phyloP scores from a whole-genome alignment of 2,888 invertebrate genomes.

The Platycheirus albimanus region DNA sequence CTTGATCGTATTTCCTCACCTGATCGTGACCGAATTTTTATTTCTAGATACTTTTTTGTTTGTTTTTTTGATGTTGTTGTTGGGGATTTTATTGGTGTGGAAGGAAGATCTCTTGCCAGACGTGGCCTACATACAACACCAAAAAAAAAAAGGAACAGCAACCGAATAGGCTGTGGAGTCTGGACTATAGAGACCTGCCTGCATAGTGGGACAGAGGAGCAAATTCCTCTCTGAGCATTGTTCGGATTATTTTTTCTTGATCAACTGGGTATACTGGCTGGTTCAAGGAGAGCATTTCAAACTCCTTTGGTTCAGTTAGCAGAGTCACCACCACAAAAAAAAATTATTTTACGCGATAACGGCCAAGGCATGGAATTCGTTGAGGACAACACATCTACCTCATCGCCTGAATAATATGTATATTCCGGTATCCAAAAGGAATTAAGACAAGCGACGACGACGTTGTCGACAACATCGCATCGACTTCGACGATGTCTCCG shows the following conservation, averaged over 20 bases:
- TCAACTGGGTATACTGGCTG: constrained; percentile 1
- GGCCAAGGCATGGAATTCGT: constrained; percentile 69
- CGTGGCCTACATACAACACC: constrained; percentile 67
- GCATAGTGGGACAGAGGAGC: constrained; percentile 40
- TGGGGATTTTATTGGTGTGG: too few species aligned
- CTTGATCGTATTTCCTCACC: constrained; percentile 74
- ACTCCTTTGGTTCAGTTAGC: constrained; percentile 23
- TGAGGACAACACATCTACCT: constrained; percentile 59
- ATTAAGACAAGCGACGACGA: constrained; percentile 68
- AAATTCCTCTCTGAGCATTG: constrained; percentile 57
- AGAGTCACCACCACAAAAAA: constrained; percentile 29
- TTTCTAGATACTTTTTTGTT: constrained; percentile 25
- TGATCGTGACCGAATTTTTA: constrained; percentile 74
- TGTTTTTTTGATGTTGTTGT: constrained; percentile 38
- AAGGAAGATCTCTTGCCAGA: constrained; percentile 38
- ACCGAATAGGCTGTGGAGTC: constrained; percentile 11
- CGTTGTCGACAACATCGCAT: constrained; percentile 2
- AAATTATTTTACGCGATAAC: constrained; percentile 53
- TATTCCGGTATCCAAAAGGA: constrained; percentile 54
- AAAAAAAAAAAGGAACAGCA: constrained; percentile 19
- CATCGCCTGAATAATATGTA: constrained; percentile 41
- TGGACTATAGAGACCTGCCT: constrained; percentile 25
- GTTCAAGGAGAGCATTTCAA: constrained; percentile 56
- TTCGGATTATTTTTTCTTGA: constrained; percentile 17
- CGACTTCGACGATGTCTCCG: not conserved